Conservation (phyloP, 2,888 invertebrate genomes). For the Zele albiditarsus region DNA sequence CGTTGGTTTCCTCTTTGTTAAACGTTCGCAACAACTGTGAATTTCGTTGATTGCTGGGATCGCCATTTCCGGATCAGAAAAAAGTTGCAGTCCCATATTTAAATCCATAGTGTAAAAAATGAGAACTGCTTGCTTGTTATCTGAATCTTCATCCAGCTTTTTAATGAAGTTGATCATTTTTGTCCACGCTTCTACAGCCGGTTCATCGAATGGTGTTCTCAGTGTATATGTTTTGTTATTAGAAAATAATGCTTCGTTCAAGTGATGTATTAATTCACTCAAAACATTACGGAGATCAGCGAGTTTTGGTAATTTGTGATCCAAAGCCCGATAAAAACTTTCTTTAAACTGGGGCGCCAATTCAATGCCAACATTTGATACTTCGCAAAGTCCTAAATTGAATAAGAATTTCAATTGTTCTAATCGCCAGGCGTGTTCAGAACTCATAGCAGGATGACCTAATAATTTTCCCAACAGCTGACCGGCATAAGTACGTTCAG, state of each 20-base stretch:
- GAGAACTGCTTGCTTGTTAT: slow-evolving; percentile 75
- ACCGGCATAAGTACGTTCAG: slow-evolving; percentile 80
- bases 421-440: slow-evolving; percentile 79
- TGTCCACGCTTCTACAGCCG: slow-evolving; percentile 78
- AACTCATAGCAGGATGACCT: slow-evolving; percentile 74
- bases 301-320: slow-evolving; percentile 80
- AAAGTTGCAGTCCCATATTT: slow-evolving; percentile 83
- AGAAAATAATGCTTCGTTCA: slow-evolving; percentile 75
- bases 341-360: slow-evolving; percentile 79
- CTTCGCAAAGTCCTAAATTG: slow-evolving; percentile 79
- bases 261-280: slow-evolving; percentile 76
- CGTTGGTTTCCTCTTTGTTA: slow-evolving; percentile 66
- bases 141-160: slow-evolving; percentile 74
- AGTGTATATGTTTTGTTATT: slow-evolving; percentile 69
- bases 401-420: slow-evolving; percentile 80
- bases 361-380: slow-evolving; percentile 76
- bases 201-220: slow-evolving; percentile 76
- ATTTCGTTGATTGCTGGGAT: slow-evolving; percentile 81
- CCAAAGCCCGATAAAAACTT: slow-evolving; percentile 81
- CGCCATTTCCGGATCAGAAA: slow-evolving; percentile 82
- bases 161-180: slow-evolving; percentile 76
- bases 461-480: slow-evolving; percentile 76
- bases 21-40: slow-evolving; percentile 81
- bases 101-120: slow-evolving; percentile 83
- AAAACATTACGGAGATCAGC: slow-evolving; percentile 78